Conservation (phyloP, 2,888 invertebrate genomes). For the Slavum lentiscoides region DNA sequence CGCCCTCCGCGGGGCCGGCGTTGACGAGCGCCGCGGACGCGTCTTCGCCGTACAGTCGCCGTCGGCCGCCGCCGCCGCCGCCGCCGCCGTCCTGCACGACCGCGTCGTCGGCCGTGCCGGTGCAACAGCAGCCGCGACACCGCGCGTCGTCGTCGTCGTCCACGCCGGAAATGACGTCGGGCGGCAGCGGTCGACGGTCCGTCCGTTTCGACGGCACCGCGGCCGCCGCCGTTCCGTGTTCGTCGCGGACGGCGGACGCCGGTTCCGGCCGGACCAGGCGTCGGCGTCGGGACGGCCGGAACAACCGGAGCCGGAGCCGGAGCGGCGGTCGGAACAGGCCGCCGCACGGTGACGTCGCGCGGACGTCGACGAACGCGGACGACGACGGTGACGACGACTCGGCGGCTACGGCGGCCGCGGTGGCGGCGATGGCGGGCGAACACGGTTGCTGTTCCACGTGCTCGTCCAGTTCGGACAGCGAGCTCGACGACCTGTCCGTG, state of each 20-base stretch:
- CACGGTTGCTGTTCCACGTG: constrained; percentile 89
- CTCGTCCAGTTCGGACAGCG: constrained; percentile 71
- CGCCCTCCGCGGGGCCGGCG: neutral
- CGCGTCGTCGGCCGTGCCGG: neutral
- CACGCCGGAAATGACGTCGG: constrained; percentile 31
- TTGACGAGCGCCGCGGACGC: neutral
- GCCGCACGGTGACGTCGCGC: constrained; percentile 63
- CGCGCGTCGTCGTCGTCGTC: constrained; percentile 25
- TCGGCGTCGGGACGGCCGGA: constrained; percentile 5
- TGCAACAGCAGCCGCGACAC: neutral
- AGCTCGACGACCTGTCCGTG: constrained; percentile 84
- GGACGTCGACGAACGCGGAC: constrained; percentile 62
- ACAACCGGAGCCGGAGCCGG: constrained; percentile 61
- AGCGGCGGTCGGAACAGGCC: constrained; percentile 60
- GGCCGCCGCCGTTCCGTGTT: neutral
- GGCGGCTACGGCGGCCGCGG: constrained; percentile 78
- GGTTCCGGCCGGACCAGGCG: constrained; percentile 17
- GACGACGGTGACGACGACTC: constrained; percentile 58
- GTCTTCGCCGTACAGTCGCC: neutral
- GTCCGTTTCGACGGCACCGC: constrained; percentile 64
- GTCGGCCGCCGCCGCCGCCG: neutral
- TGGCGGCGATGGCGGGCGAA: constrained; percentile 70
- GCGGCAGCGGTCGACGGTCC: constrained; percentile 61
- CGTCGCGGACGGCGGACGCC: neutral
- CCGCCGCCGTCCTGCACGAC: neutral